phyloP scores from a whole-genome alignment of 1,140 invertebrate species.

The Microplitis mediator region DNA sequence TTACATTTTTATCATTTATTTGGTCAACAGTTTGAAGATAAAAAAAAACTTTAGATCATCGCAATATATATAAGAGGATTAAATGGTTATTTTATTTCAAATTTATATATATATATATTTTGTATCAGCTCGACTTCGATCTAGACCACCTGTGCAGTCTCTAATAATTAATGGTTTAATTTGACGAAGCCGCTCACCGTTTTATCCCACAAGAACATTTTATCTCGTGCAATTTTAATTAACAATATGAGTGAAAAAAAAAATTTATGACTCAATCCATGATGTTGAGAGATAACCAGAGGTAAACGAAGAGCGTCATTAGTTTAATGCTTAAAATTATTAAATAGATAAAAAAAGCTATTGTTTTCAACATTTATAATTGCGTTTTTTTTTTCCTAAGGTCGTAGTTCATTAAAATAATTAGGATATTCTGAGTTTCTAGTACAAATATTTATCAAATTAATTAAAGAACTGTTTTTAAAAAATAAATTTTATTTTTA shows the following conservation, averaged over 20 bases:
- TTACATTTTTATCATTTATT: too few relatives aligned
- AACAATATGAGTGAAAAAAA: constrained; percentile 2
- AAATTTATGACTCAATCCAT: constrained; percentile 1
- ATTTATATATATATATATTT: not conserved
- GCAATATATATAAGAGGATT: too few relatives aligned
- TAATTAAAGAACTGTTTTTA: too few relatives aligned
- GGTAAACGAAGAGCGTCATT: not conserved
- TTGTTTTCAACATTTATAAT: too few relatives aligned
- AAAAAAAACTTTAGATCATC: too few relatives aligned
- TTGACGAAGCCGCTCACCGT: not conserved
- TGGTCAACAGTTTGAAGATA: too few relatives aligned
- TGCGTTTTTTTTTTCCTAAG: too few relatives aligned
- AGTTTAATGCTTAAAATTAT: not conserved
- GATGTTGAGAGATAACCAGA: not conserved
- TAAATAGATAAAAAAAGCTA: too few relatives aligned
- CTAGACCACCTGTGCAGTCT: not conserved
- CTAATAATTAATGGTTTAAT: constrained; percentile 30
- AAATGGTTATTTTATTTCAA: not conserved
- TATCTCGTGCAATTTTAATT: constrained; percentile 25
- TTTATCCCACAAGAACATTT: constrained; percentile 24
- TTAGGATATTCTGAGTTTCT: too few relatives aligned
- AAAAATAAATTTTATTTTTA: constrained; percentile 37
- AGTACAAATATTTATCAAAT: too few relatives aligned
- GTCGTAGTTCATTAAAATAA: too few relatives aligned
- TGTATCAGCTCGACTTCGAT: not conserved